phyloP scores from a whole-genome alignment of 2,113 vertebrate genomes.

The Addax nasomaculatus region DNA sequence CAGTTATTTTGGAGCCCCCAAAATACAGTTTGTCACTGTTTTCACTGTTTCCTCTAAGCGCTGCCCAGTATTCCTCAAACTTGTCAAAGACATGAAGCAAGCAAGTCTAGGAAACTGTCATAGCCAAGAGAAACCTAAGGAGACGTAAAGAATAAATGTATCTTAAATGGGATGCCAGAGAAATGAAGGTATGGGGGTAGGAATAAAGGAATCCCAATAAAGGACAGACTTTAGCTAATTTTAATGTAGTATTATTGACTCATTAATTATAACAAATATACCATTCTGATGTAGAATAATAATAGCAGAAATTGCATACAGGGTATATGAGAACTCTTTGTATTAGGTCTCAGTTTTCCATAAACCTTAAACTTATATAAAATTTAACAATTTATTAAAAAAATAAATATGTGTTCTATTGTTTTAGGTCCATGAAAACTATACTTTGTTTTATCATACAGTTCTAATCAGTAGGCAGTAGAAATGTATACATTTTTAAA shows the following conservation, averaged over 20 bases:
- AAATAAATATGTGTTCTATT: background rate
- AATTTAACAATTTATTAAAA: background rate
- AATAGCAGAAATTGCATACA: background rate
- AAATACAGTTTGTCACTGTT: background rate
- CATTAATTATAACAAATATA: background rate
- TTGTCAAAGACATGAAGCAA: background rate
- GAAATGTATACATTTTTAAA: background rate
- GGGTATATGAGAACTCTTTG: background rate
- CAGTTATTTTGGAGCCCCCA: background rate
- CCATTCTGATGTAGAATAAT: background rate
- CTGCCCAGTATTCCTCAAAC: background rate
- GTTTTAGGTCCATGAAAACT: background rate
- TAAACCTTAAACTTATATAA: background rate
- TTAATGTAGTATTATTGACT: background rate
- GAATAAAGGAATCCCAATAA: background rate
- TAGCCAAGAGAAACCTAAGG: background rate
- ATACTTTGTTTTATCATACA: background rate
- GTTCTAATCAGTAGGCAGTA: background rate
- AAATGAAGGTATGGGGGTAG: background rate
- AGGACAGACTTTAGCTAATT: background rate
- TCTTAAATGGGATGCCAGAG: background rate
- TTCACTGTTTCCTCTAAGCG: background rate
- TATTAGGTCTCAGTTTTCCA: background rate
- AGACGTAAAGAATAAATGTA: background rate
- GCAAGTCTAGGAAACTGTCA: background rate